phyloP scores from a whole-genome alignment of 2,888 invertebrate genomes.

The Lasius fuliginosus region DNA sequence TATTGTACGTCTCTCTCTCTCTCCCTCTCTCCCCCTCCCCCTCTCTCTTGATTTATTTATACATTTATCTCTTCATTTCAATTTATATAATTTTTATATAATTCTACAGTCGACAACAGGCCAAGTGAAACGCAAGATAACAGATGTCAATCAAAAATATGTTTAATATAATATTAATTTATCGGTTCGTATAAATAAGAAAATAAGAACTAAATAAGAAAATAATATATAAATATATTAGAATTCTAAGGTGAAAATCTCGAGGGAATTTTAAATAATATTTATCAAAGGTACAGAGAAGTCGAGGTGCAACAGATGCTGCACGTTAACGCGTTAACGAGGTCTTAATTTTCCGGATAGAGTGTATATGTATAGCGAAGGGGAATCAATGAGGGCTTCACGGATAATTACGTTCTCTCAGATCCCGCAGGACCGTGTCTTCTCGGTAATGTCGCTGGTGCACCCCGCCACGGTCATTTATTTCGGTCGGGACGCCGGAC shows the following conservation, averaged over 20 bases:
- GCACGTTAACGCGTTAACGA: not conserved
- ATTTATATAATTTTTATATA: not conserved
- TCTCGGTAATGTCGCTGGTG: constrained; percentile 56
- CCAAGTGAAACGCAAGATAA: not conserved
- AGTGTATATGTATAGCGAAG: constrained; percentile 46
- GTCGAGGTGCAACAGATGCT: not conserved
- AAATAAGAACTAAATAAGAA: not conserved
- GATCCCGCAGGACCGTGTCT: constrained; percentile 25
- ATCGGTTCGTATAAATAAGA: not conserved
- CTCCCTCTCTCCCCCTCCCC: not conserved
- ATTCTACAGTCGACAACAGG: not conserved
- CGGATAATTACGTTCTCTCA: constrained; percentile 69
- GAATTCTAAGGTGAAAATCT: not conserved
- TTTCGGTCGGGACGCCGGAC: constrained; percentile 52
- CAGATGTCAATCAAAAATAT: not conserved
- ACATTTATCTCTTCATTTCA: not conserved
- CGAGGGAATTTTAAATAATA: not conserved
- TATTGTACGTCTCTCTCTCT: not conserved
- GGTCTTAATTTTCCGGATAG: not conserved
- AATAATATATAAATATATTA: not conserved
- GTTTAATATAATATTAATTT: not conserved
- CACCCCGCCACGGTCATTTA: constrained; percentile 64
- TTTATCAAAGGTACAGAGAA: not conserved
- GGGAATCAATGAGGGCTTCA: constrained; percentile 63
- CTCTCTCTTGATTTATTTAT: not conserved